These are phyloP conservation scores for Aquatica leii DNA, from an alignment of 2,888 invertebrate genomes.

Conservation along the genomic window DNA sequence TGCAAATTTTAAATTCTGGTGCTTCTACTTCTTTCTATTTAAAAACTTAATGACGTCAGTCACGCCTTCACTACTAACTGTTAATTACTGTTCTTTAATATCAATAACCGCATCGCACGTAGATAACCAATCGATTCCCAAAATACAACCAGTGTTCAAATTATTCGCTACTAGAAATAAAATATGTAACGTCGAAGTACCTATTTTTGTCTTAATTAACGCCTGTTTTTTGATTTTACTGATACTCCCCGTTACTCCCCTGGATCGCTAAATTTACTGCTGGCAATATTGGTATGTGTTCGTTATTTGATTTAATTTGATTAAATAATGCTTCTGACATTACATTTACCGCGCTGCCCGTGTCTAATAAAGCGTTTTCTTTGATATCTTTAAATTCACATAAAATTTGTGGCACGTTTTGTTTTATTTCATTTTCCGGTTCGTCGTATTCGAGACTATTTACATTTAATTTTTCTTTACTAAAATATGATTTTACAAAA, in stretches of 20 bases:
- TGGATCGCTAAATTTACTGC: background rate
- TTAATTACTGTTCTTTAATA: too few species aligned
- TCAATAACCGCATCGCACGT: background rate
- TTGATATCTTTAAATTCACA: background rate
- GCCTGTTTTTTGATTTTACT: background rate
- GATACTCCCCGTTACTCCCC: background rate
- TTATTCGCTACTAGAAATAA: background rate
- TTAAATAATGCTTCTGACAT: background rate
- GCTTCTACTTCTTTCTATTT: too few species aligned
- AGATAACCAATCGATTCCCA: slow-evolving; percentile 3
- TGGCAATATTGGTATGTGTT: background rate
- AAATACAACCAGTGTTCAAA: background rate
- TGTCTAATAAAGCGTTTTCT: background rate
- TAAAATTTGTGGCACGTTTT: background rate
- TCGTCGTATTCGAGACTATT: background rate
- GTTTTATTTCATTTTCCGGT: too few species aligned
- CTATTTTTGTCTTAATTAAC: background rate
- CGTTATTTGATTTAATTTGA: background rate
- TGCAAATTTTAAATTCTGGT: too few species aligned
- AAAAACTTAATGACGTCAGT: too few species aligned
- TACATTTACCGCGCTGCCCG: background rate
- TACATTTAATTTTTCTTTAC: background rate
- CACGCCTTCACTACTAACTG: too few species aligned
- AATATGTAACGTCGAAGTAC: background rate
- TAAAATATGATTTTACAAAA: background rate